Evolutionary conservation across 1,140 invertebrate genomes (phyloP).

Genomic region (Musca domestica): DNA sequence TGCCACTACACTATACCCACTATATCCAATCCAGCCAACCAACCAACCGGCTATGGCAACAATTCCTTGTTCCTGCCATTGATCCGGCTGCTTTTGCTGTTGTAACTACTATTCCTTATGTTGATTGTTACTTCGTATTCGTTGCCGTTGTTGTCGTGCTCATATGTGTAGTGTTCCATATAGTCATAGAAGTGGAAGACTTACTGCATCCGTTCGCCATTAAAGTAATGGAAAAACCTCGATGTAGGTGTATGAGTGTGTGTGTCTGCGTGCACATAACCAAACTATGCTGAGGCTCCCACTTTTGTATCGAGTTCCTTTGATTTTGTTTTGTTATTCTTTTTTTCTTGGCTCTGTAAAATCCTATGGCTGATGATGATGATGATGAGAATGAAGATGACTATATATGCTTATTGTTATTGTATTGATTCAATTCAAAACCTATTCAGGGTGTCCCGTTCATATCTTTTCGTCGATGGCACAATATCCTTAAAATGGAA

Average conservation of each 20-base stretch:
- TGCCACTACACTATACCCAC: neutral
- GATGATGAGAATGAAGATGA: no score
- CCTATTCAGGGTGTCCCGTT: slow-evolving; percentile 4
- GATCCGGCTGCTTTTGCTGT: no score
- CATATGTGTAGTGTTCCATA: no score
- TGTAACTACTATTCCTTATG: no score
- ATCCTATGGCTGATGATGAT: neutral
- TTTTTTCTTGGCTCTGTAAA: slow-evolving; percentile 1
- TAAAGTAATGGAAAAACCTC: slow-evolving; percentile 16
- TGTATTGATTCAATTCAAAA: slow-evolving; percentile 22
- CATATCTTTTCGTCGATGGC: no score
- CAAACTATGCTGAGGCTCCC: neutral
- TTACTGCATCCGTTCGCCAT: slow-evolving; percentile 5
- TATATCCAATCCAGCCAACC: no score
- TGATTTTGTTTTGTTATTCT: neutral
- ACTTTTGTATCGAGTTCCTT: neutral
- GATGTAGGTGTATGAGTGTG: no score
- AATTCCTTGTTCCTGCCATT: no score
- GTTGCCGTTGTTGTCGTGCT: neutral
- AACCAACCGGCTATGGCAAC: no score
- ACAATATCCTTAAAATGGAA: no score
- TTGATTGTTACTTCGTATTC: neutral
- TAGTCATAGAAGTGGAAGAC: neutral
- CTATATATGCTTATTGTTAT: slow-evolving; percentile 17
- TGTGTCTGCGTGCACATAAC: neutral